Evolutionary conservation across 2,888 invertebrate genomes (phyloP), one percentile per base, ranked within the genome.

Genomic region (Cheiracanthium punctorium): DNA sequence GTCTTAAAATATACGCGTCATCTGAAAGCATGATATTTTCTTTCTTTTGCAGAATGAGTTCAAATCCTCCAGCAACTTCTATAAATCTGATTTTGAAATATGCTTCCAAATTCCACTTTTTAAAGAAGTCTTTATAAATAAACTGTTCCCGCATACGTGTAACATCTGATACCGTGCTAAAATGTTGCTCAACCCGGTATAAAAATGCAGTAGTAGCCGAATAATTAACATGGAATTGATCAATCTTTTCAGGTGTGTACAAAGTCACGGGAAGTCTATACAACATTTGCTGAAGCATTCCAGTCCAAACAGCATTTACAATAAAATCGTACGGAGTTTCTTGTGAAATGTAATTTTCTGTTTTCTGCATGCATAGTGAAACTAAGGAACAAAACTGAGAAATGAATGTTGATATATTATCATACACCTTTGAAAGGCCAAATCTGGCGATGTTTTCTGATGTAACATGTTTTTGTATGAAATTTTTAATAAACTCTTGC

Each of bases 61-160:
- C 94, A 88, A 94, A 92, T 52, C 92, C 92, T 89, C 95, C 95
- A 76, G 96, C 97, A 91, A 98, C 96, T 92, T 97, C 96, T 93
- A 98, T 98, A 93, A 97, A 98, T 93, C 93, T 94, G 89, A 97
- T 96, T 93, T 98, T 98, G 92, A 97, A 98, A 92, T 98, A 98
- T 20, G 98, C 97, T 10, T 97, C 96, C 74, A 98, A 93, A 92
- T 98, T 98, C 96, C 98, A 98, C 89, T 96, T 95, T 89, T 94
- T 94, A 89, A 96, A 94, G 91, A 97, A 96, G 88, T 94, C 94
- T 90, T 94, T 94, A 90, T 95, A 97, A 89, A 95, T 95, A 1
- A 93, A 92, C 90, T 96, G 94, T 80, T 93, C 92, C 88, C 94
- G 93, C 79, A 97, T 93, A 29, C 93, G 90, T 88, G 93, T 93